Evolutionary conservation across 2,888 invertebrate species (phyloP), one percentile per base, ranked within the genome.

Genomic region (Drosophila mulleri): DNA sequence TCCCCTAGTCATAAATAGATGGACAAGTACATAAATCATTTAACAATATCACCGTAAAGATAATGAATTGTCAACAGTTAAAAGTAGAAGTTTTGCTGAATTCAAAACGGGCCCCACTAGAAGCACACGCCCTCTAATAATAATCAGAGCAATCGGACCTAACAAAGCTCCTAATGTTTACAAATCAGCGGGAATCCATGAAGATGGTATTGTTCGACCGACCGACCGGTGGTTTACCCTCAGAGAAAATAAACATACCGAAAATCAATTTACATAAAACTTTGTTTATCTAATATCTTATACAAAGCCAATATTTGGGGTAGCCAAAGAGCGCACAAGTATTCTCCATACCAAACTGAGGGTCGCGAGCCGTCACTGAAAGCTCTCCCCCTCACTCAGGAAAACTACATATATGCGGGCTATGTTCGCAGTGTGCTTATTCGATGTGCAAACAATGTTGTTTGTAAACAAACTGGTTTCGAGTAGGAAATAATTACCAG

Each of bases 381-480:
- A 52, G 61, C 48, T 70, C 42, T 41, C 11, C 18, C 7, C 16
- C 20, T 23, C 14, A 37, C 32, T 26, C 35, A 18, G 29, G 20
- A 20, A 48, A 26, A 37, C 26, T 37, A 16, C 12, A 7, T 26
- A 3, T 1, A 3, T 29, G 8, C 7, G 12, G 3, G 32, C 26
- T 1, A 18, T 18, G 14, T 23, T 29, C 44, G 29, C 29, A 23
- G 47, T 23, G 48, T 52, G 39, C 39, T 41, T 59, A 52, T 62
- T 37, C 42, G 16, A 56, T 52, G 58, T 62, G 78, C 35, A 65
- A 86, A 76, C 65, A 62, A 44, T 64, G 29, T 72, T 84, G 80
- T 78, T 85, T 88, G 63, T 72, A 85, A 82, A 85, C 72, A 82
- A 88, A 70, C 77, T 45, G 64, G 64, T 72, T 81, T 58, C 60